phyloP scores from a whole-genome alignment of 1,140 invertebrate species.

The Lordiphosa mommai region DNA sequence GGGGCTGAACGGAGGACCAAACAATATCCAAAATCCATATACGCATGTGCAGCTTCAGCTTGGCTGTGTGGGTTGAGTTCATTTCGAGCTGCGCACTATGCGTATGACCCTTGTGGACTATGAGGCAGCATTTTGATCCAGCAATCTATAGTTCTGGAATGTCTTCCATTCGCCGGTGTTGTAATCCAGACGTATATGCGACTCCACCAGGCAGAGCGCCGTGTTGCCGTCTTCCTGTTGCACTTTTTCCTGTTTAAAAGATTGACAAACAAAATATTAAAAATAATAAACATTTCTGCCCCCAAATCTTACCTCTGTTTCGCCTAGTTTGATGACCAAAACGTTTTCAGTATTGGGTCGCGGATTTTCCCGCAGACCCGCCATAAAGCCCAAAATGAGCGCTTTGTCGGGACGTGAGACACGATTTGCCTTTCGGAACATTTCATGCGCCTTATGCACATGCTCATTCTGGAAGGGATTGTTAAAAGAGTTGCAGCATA shows the following conservation, averaged over 20 bases:
- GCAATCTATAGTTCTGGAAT: conserved; percentile 86
- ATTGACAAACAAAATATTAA: background rate
- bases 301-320: conserved; percentile 62
- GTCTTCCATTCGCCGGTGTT: conserved; percentile 92
- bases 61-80: conserved; percentile 16
- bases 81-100: conserved; percentile 59
- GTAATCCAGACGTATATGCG: conserved; percentile 94
- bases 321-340: conserved; percentile 76
- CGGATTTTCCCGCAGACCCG: conserved; percentile 84
- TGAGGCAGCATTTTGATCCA: conserved; percentile 76
- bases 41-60: conserved; percentile 18
- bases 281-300: background rate
- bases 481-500: background rate
- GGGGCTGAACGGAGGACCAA: conserved; percentile 36
- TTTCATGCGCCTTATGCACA: conserved; percentile 98
- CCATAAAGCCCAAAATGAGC: conserved; percentile 98
- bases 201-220: conserved; percentile 86
- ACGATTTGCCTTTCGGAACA: conserved; percentile 97
- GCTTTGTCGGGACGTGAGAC: conserved; percentile 98
- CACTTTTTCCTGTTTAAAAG: conserved; percentile 82
- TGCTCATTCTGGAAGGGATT: conserved; percentile 87
- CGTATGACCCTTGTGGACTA: conserved; percentile 72
- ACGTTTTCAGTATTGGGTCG: conserved; percentile 78
- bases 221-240: conserved; percentile 83
- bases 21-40: conserved; percentile 29